A percentile compares a stretch with the other conserved stretches of the same genome.
These are phyloP conservation scores for Dryobota labecula DNA, from an alignment of 2,888 invertebrate genomes.

Conservation along the genomic window DNA sequence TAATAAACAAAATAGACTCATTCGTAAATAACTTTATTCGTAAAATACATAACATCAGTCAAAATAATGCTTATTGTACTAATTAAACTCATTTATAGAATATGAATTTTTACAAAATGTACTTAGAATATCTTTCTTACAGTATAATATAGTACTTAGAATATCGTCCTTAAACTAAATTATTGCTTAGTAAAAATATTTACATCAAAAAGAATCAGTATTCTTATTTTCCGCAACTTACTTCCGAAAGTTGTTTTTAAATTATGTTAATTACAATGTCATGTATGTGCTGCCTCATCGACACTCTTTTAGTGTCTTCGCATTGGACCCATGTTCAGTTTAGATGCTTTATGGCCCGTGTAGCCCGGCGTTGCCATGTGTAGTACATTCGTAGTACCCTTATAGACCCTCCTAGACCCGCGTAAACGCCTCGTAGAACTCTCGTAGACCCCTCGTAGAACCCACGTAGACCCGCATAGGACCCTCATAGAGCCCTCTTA, in stretches of 20 bases:
- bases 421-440: background rate
- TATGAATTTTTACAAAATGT: conserved; percentile 13
- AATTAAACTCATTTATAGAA: conserved; percentile 18
- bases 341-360: background rate
- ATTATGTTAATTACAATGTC: background rate
- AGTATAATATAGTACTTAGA: conserved; percentile 13
- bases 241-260: background rate
- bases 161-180: conserved; percentile 13
- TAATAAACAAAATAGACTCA: background rate
- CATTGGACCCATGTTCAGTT: background rate
- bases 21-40: conserved; percentile 55
- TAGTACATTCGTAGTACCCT: background rate
- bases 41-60: conserved; percentile 71
- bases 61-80: conserved; percentile 55
- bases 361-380: background rate
- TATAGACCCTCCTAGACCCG: background rate
- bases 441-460: background rate
- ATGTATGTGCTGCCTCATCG: conserved; percentile 13
- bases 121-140: background rate
- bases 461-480: background rate
- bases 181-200: conserved; percentile 28
- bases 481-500: background rate
- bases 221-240: background rate
- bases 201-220: conserved; percentile 33
- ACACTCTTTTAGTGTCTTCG: background rate